Conservation (phyloP, 2,113 vertebrate genomes). For the Leptodactylus fuscus region DNA sequence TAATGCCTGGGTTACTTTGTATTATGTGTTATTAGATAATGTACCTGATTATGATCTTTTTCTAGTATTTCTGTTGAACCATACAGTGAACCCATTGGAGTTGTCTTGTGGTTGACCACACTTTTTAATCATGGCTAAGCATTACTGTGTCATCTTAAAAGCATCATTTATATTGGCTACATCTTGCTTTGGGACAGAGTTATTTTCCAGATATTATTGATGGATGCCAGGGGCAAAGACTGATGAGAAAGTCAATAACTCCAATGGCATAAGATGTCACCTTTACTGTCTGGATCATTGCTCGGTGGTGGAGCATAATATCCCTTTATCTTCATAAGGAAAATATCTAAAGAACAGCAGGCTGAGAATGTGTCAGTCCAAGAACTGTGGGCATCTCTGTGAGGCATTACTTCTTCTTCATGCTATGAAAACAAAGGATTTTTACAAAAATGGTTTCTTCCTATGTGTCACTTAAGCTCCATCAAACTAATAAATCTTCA, state of each 20-base stretch:
- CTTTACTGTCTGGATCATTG: conserved; percentile 24
- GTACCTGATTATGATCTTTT: background rate
- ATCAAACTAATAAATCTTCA: conserved; percentile 28
- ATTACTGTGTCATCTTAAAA: conserved; percentile 4
- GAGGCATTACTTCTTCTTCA: conserved; percentile 14
- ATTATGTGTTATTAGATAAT: background rate
- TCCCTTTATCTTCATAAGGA: conserved; percentile 27
- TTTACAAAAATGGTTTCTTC: conserved; percentile 23
- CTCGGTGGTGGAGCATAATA: conserved; percentile 11
- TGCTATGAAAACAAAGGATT: conserved; percentile 23
- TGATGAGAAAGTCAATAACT: conserved; percentile 41
- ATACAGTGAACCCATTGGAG: background rate
- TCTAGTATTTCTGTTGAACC: background rate
- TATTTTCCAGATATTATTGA: conserved; percentile 33
- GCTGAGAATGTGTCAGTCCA: background rate
- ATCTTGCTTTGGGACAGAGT: conserved; percentile 20
- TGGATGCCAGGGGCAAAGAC: conserved; percentile 19
- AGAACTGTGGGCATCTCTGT: background rate
- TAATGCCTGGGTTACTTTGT: background rate
- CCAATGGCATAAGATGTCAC: conserved; percentile 41
- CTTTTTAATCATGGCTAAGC: conserved; percentile 8
- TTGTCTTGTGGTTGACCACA: conserved; percentile 21
- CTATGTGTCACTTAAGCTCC: conserved; percentile 36
- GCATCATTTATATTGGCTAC: conserved; percentile 14
- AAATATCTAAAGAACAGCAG: conserved; percentile 28